phyloP scores from a whole-genome alignment of 2,888 invertebrate species.

The Acronicta leporina region DNA sequence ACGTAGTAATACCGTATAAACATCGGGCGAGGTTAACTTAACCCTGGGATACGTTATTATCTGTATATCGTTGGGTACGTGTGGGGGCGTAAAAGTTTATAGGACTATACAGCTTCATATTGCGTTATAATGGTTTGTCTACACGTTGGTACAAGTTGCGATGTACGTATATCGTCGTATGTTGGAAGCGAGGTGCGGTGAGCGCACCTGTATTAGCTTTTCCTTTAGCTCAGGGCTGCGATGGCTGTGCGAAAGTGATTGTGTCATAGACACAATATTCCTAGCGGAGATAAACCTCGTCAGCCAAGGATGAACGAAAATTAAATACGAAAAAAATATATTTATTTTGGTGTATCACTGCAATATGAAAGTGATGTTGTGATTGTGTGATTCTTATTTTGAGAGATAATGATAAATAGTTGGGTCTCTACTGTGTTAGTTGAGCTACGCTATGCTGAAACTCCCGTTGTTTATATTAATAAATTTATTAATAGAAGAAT shows the following conservation, averaged over 20 bases:
- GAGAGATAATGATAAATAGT: too few species aligned
- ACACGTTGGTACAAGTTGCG: conserved; percentile 20
- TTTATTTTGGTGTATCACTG: too few species aligned
- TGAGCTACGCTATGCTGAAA: too few species aligned
- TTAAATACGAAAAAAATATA: too few species aligned
- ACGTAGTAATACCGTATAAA: conserved; percentile 44
- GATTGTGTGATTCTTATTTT: too few species aligned
- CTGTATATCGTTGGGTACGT: conserved; percentile 42
- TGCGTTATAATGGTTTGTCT: conserved; percentile 45
- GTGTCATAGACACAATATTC: conserved; percentile 39
- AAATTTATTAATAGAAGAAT: too few species aligned
- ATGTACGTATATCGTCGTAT: conserved; percentile 15
- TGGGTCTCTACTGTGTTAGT: too few species aligned
- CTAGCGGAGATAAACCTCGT: neutral
- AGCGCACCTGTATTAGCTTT: conserved; percentile 36
- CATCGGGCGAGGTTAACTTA: conserved; percentile 47
- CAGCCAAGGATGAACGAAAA: too few species aligned
- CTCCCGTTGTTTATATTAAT: too few species aligned
- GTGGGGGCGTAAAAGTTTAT: conserved; percentile 49
- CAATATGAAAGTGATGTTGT: too few species aligned
- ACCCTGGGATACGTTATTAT: conserved; percentile 50
- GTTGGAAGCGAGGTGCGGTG: conserved; percentile 9
- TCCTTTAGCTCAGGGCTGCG: conserved; percentile 19
- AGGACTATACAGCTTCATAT: conserved; percentile 40
- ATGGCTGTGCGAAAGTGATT: conserved; percentile 23